These are phyloP conservation scores for Drosophila guanche DNA, from an alignment of 1,140 invertebrate species.

Conservation along the genomic window DNA sequence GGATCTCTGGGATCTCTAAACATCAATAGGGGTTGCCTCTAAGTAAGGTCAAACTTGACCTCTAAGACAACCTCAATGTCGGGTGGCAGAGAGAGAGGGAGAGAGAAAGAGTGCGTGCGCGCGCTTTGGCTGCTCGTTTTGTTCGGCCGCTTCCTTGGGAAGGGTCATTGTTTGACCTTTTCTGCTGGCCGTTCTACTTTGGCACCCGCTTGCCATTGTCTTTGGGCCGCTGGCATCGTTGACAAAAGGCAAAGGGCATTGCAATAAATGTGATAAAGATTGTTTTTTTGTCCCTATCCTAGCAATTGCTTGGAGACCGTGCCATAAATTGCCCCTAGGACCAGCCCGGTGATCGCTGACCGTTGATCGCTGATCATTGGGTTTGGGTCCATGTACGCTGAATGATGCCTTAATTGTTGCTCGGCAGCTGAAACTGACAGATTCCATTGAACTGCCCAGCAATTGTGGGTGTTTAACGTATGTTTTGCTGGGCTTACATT, in stretches of 20 bases:
- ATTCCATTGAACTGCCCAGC: slow-evolving; percentile 53
- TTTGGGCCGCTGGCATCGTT: slow-evolving; percentile 29
- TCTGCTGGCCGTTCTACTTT: slow-evolving; percentile 27
- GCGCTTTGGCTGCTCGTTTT: slow-evolving; percentile 62
- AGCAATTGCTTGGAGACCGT: slow-evolving; percentile 59
- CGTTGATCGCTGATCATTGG: slow-evolving; percentile 45
- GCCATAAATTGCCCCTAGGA: slow-evolving; percentile 67
- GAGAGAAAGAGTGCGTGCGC: slow-evolving; percentile 36
- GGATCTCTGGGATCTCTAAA: slow-evolving; percentile 15
- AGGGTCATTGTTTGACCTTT: slow-evolving; percentile 66
- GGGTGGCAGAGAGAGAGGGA: slow-evolving; percentile 12
- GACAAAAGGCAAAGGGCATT: slow-evolving; percentile 66
- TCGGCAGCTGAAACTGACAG: slow-evolving; percentile 60
- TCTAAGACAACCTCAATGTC: slow-evolving; percentile 74
- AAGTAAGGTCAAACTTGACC: slow-evolving; percentile 65
- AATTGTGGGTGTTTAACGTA: slow-evolving; percentile 69
- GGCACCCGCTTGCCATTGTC: slow-evolving; percentile 66
- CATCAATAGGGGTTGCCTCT: slow-evolving; percentile 12
- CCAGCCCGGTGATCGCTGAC: slow-evolving; percentile 34
- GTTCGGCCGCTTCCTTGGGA: slow-evolving; percentile 32
- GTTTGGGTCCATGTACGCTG: slow-evolving; percentile 23
- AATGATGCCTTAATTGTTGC: slow-evolving; percentile 79
- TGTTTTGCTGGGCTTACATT: slow-evolving; percentile 35
- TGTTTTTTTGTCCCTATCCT: slow-evolving; percentile 61
- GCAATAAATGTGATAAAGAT: slow-evolving; percentile 81